phyloP scores from a whole-genome alignment of 2,888 invertebrate species.

The Dugesia japonica region DNA sequence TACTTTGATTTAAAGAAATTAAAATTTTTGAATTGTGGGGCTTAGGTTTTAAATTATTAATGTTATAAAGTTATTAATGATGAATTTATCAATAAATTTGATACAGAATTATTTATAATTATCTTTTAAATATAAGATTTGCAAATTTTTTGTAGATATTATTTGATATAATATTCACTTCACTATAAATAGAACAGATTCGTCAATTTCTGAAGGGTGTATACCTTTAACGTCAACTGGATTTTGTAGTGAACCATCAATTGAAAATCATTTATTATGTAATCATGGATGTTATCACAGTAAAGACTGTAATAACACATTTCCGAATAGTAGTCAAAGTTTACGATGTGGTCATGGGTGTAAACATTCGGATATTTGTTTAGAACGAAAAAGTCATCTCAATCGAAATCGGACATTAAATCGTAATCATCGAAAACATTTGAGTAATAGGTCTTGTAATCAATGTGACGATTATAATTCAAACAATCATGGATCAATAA shows the following conservation, averaged over 20 bases:
- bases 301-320: neutral
- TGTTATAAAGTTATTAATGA: no score
- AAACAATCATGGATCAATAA: neutral
- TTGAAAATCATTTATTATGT: neutral
- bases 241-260: neutral
- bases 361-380: neutral
- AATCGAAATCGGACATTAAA: neutral
- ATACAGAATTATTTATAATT: no score
- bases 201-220: neutral
- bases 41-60: no score
- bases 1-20: no score
- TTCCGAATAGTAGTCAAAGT: neutral
- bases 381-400: neutral
- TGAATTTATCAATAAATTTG: no score
- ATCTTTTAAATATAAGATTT: no score
- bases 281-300: conserved; percentile 11
- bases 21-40: no score
- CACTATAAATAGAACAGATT: conserved; percentile 8
- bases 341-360: neutral
- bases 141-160: no score
- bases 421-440: neutral
- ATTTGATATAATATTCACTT: no score
- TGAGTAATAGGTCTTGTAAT: neutral
- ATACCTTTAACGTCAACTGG: neutral
- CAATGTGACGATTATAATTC: neutral